Evolutionary conservation across 2,888 invertebrate species (phyloP), one percentile per base, ranked within the genome.

Genomic region (Agonopterix alstromeriana): DNA sequence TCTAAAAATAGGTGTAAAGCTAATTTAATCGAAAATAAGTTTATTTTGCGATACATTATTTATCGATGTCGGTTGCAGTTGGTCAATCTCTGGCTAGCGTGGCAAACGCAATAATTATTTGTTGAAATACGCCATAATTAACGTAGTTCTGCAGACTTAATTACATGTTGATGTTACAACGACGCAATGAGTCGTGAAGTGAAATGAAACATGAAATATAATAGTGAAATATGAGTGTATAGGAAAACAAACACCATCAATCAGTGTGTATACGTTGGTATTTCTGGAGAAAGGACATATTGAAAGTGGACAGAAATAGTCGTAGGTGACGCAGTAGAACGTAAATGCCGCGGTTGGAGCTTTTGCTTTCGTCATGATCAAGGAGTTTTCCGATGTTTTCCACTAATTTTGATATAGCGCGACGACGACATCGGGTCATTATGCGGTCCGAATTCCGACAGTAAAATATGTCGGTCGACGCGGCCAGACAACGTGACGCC

Each of bases 211-310:
- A 27, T 47, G 48, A 52, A 52, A 49, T 49, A 42, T 45, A 35
- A 14, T 47, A 36, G 45, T 51, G 38, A 48, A 38, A 46, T 48
- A 42, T 43, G 41, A 14, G 35, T 43, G 35, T 35, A 47, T 58
- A 52, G 49, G 48, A 52, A 53, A 50, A 48, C 49, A 56, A 56
- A 55, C 50, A 55, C 51, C 55, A 57, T 56, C 52, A 57, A 55
- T 55, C 50, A 53, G 52, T 43, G 35, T 35, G 48, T 43, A 47
- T 43, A 51, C 51, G 43, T n/a, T 42, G 14, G 45, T 76, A 74
- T 78, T 76, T 79, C 72, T 79, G 74, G 75, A 75, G 74, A 82
- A 79, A 82, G 75, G 76, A 73, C 73, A 73, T 64, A 61, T 43
- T 46, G 45, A 12, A 51, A 52, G 53, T 54, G 65, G 69, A 73